A percentile compares a stretch with the other conserved stretches of the same genome.
Conservation (phyloP, 2,888 invertebrate genomes). For the Temnothorax rugatulus region DNA sequence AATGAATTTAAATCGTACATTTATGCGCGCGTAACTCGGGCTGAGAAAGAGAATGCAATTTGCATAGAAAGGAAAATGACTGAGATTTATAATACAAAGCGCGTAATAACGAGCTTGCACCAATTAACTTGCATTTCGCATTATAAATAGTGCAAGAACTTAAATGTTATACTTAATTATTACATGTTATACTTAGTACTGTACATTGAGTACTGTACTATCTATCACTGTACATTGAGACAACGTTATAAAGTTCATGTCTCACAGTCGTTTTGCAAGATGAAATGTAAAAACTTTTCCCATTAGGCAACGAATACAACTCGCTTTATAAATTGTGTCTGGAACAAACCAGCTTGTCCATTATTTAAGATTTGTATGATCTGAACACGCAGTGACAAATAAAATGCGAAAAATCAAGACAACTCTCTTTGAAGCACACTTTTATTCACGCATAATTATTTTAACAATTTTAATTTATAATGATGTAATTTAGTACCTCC, state of each 20-base stretch:
- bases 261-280: slow-evolving; percentile 29
- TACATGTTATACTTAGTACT: slow-evolving; percentile 11
- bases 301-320: slow-evolving; percentile 23
- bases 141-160: neutral
- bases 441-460: neutral
- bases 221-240: neutral
- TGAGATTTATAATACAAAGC: neutral
- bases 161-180: neutral
- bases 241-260: slow-evolving; percentile 29
- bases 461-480: neutral
- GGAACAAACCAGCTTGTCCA: neutral
- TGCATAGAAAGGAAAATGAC: neutral
- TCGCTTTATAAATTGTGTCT: slow-evolving; percentile 14
- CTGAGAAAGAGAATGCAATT: slow-evolving; percentile 16
- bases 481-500: neutral
- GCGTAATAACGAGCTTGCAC: neutral
- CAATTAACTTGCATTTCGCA: too few relatives aligned
- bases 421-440: neutral
- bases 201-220: slow-evolving; percentile 13
- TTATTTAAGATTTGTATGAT: slow-evolving; percentile 18
- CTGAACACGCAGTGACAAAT: slow-evolving; percentile 37
- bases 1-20: slow-evolving; percentile 46
- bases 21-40: slow-evolving; percentile 13
- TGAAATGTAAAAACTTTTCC: slow-evolving; percentile 50
- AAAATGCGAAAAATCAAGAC: neutral